A percentile compares a stretch with the other conserved stretches of the same genome.
phyloP scores from a whole-genome alignment of 2,797 vertebrate genomes.

The Leptodactylus fallax region DNA sequence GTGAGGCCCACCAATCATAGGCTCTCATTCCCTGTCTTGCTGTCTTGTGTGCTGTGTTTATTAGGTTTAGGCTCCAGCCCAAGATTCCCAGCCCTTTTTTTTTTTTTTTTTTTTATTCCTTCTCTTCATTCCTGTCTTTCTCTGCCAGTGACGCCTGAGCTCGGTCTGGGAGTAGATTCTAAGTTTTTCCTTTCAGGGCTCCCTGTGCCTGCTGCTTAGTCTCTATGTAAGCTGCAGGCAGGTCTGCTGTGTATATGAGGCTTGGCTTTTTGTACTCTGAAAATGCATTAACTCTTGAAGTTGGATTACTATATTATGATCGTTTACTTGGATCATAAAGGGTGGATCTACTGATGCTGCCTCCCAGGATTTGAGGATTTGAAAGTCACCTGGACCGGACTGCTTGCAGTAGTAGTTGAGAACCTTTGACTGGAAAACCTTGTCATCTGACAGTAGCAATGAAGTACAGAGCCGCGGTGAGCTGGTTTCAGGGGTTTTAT shows the following conservation, averaged over 20 bases:
- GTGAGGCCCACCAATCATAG: slow-evolving; percentile 39
- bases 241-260: neutral
- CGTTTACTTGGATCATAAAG: neutral
- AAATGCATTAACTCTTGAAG: slow-evolving; percentile 24
- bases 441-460: slow-evolving; percentile 53
- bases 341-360: slow-evolving; percentile 23
- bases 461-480: slow-evolving; percentile 74
- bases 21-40: slow-evolving; percentile 17
- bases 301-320: slow-evolving; percentile 4
- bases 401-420: neutral
- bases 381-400: slow-evolving; percentile 13
- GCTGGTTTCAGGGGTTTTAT: slow-evolving; percentile 23
- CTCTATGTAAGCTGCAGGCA: neutral
- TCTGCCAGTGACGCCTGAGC: slow-evolving; percentile 58
- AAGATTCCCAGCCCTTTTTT: slow-evolving; percentile 63
- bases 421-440: neutral
- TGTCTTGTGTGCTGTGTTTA: slow-evolving; percentile 62
- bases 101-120: slow-evolving; percentile 64
- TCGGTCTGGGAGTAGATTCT: slow-evolving; percentile 35
- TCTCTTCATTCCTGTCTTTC: slow-evolving; percentile 64
- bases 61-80: slow-evolving; percentile 64
- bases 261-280: neutral
- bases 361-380: slow-evolving; percentile 5
- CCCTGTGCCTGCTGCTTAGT: neutral
- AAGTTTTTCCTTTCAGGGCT: slow-evolving; percentile 37